Conservation (phyloP, 2,113 vertebrate species). For the Loxodonta africana region DNA sequence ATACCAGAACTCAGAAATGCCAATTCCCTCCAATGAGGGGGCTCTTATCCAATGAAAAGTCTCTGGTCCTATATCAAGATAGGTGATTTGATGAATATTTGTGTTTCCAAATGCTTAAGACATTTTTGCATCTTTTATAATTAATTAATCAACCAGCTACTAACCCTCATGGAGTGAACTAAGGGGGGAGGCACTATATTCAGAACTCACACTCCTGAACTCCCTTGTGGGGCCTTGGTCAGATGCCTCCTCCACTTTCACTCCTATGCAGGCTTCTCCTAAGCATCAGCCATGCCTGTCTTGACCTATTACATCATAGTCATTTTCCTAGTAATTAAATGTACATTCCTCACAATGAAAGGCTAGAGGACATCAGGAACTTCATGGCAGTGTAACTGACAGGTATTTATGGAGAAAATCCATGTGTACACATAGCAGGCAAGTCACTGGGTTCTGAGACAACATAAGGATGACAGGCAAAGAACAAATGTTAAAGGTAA, state of each 20-base stretch:
- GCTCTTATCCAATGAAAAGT: neutral
- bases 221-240: accelerated
- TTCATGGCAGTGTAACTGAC: neutral
- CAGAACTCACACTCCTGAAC: neutral
- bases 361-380: conserved; percentile 53
- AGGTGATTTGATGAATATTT: neutral
- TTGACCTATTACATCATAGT: conserved; percentile 48
- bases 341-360: neutral
- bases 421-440: neutral
- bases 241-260: accelerated
- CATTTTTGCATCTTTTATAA: neutral
- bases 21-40: neutral
- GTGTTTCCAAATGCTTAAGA: neutral
- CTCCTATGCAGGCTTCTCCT: accelerated
- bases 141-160: neutral
- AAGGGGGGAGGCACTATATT: accelerated
- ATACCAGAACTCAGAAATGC: neutral
- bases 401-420: conserved; percentile 3
- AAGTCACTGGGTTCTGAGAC: neutral
- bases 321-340: conserved; percentile 54
- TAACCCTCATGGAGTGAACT: accelerated
- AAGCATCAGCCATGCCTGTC: accelerated
- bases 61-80: neutral
- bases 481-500: conserved; percentile 44
- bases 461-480: accelerated